These are phyloP conservation scores for Epiblema foenella DNA, from an alignment of 2,888 invertebrate genomes.

Conservation along the genomic window DNA sequence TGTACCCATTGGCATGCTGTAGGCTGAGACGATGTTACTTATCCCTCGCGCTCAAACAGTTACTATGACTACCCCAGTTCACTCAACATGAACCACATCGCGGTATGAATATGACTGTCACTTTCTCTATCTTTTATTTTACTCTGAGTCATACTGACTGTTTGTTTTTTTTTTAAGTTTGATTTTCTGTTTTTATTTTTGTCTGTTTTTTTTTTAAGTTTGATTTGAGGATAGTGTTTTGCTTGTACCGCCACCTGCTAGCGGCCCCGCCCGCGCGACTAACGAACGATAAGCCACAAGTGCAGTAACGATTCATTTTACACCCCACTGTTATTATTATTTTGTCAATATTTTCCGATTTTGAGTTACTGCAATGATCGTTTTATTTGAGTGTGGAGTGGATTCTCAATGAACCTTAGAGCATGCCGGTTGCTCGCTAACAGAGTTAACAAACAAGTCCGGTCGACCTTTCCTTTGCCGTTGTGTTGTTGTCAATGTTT, in stretches of 20 bases:
- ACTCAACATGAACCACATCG: slow-evolving; percentile 77
- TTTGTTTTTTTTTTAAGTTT: slow-evolving; percentile 77
- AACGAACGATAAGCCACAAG: slow-evolving; percentile 62
- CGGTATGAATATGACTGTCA: slow-evolving; percentile 81
- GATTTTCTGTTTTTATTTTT: slow-evolving; percentile 60
- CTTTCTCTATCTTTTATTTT: slow-evolving; percentile 80
- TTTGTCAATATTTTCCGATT: slow-evolving; percentile 64
- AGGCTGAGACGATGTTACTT: slow-evolving; percentile 83
- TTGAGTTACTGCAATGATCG: slow-evolving; percentile 77
- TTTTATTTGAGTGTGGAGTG: slow-evolving; percentile 82
- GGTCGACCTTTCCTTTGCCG: slow-evolving; percentile 78
- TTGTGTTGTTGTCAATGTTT: slow-evolving; percentile 77
- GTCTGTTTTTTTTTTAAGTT: slow-evolving; percentile 61
- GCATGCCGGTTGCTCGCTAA: slow-evolving; percentile 79
- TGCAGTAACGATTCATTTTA: slow-evolving; percentile 69
- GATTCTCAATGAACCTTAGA: slow-evolving; percentile 72
- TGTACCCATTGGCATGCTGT: slow-evolving; percentile 77
- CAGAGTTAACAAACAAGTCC: slow-evolving; percentile 67
- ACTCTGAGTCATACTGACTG: slow-evolving; percentile 84
- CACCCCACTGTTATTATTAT: slow-evolving; percentile 56
- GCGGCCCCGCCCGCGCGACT: slow-evolving; percentile 64
- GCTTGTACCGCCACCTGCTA: slow-evolving; percentile 82
- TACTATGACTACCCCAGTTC: slow-evolving; percentile 69
- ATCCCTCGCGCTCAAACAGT: slow-evolving; percentile 82
- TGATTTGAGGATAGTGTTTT: slow-evolving; percentile 77